Evolutionary conservation across 2,113 vertebrate genomes (phyloP), one percentile per base, ranked within the genome.

Genomic region (Anguilla rostrata): DNA sequence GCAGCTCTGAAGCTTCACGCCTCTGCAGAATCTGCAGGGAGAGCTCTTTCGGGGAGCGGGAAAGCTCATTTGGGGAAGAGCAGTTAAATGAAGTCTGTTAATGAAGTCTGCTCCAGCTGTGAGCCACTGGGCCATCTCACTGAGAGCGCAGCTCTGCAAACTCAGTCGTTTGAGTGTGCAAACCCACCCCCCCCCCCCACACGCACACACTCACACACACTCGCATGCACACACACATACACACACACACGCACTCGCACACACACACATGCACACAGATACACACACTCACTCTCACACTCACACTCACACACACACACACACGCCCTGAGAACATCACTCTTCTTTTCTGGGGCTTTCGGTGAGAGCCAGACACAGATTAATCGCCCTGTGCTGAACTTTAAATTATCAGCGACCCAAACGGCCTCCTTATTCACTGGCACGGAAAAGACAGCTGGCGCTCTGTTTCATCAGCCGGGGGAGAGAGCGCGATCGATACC

Each of bases 281-380:
- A 66, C 16, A 66, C 63, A 66, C 63, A n/a, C n/a, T n/a, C n/a
- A n/a, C n/a, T n/a, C n/a, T n/a, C n/a, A 78, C 75, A 78, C 75
- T 39, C 75, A 78, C 75, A 78, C 75, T 39, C 26, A 78, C 39
- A 81, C 79, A 46, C 79, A 81, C 39, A 81, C 39, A 41, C 12
- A 41, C 4, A 2, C 16, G 5, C 5, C 8, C 40, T n/a, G 18
- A 46, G 18, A 66, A 41, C 49, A 46, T 18, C 4, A 41, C 40
- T 26, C 80, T 26, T 53, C 49, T 53, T 53, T 53, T 53, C 49
- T 14, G 49, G 29, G 34, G 3, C 22, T 29, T 82, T 43, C 41
- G 20, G 80, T n/a, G 3, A 49, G 7, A 22, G 46, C 20, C 1
- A 11, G 82, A 34, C 26, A 26, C 26, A 22, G 66, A 84, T 49